phyloP scores from a whole-genome alignment of 2,797 vertebrate genomes.

The Ptychadena robeensis region DNA sequence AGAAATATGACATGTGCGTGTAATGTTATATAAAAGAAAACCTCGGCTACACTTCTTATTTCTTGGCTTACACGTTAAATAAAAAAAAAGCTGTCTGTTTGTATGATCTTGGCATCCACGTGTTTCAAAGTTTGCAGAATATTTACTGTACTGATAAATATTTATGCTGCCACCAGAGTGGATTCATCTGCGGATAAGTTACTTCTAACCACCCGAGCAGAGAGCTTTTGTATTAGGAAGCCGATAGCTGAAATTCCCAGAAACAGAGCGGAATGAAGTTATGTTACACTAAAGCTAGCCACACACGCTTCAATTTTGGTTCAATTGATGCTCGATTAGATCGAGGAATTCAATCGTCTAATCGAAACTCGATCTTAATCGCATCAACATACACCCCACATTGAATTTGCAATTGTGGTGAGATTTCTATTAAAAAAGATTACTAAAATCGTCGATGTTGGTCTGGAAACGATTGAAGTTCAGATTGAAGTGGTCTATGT shows the following conservation, averaged over 20 bases:
- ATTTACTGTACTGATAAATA: conserved; percentile 51
- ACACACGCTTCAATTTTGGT: too few relatives aligned
- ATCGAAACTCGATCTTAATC: too few relatives aligned
- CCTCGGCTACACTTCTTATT: not conserved
- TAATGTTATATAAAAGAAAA: conserved; percentile 1
- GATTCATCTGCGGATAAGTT: conserved; percentile 11
- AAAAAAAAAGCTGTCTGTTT: conserved; percentile 40
- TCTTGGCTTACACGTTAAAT: conserved; percentile 15
- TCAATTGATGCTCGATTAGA: too few relatives aligned
- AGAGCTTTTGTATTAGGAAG: conserved; percentile 20
- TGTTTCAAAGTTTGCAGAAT: conserved; percentile 30
- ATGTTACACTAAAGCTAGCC: too few relatives aligned
- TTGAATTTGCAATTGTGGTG: too few relatives aligned
- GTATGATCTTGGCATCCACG: conserved; percentile 39
- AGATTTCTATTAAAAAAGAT: too few relatives aligned
- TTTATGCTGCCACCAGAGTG: conserved; percentile 36
- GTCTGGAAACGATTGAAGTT: too few relatives aligned
- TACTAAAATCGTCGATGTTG: too few relatives aligned
- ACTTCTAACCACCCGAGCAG: conserved; percentile 26
- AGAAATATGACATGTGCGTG: not conserved
- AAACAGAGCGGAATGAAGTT: not conserved
- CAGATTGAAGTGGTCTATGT: too few relatives aligned
- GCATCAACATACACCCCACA: too few relatives aligned
- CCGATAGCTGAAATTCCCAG: not conserved
- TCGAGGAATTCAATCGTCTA: too few relatives aligned